Base-by-base conservation (phyloP, 1,140 invertebrate genomes). In the Tetramorium alpestre region DNA sequence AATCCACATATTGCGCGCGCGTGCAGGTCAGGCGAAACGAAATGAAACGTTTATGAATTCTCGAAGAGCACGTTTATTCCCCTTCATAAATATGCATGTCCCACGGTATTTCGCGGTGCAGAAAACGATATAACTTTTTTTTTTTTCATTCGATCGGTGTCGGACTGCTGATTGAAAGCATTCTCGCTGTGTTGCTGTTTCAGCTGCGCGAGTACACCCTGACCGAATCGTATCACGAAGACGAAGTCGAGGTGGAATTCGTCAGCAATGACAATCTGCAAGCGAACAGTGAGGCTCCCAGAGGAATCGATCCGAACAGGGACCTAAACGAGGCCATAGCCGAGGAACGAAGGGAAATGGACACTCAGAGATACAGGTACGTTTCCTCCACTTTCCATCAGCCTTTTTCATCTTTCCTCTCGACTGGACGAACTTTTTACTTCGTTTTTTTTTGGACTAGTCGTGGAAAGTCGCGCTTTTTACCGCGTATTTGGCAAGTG, bases 131-230 rank as follows among this genome's bases (percentile, higher is more conserved):
- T 38, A 25, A 47, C 44, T 44, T 44, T 44, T 56, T 56, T 56
- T 41, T 44, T 41, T 67, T 54, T 58, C 4, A 70, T 81, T 70
- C 8, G 18, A 78, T n/a, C 47, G 47, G 49, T 56, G 64, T 41
- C 38, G 38, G 41, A 81, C 38, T 47, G 64, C 33, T 73, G 54
- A 56, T 60, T 56, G 25, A 73, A 22, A 88, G 25, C 41, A 0
- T 11, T 2, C 38, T 41, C 0, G 3, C 6, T 41, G 51, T 56
- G 13, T 54, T 85, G 60, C 58, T 89, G 75, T 96, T 96, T 2
- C 95, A 98, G 98, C 95, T 98, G 77, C 97, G 97, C 92, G 98
- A 98, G 95, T 98, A 98, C 95, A 98, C 98, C 94, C 95, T 98
- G 88, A 97, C 97, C 88, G 97, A 98, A 95, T 97, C 97, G 84